These are phyloP conservation scores for Daboia siamensis DNA, from an alignment of 2,113 vertebrate species.

Conservation along the genomic window DNA sequence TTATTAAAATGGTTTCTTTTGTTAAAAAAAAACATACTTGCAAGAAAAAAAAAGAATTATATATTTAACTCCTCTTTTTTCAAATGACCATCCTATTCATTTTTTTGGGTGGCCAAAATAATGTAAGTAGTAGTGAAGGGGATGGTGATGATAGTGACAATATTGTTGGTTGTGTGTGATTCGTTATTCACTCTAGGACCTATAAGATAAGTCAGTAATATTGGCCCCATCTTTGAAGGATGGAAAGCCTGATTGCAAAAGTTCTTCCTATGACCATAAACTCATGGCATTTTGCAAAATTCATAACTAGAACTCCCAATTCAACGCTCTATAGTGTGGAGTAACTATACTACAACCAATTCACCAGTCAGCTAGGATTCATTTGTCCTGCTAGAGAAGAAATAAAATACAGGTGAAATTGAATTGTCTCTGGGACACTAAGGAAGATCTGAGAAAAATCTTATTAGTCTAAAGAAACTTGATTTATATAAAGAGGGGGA, in stretches of 20 bases:
- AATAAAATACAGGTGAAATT: background rate
- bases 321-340: background rate
- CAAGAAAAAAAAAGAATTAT: background rate
- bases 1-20: background rate
- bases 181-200: background rate
- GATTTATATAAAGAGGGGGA: background rate
- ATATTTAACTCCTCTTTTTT: background rate
- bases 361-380: background rate
- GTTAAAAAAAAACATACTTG: background rate
- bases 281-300: background rate
- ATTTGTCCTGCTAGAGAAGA: background rate
- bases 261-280: background rate
- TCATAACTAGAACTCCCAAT: background rate
- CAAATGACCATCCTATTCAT: background rate
- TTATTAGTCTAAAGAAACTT: background rate
- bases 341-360: background rate
- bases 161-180: background rate
- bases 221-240: background rate
- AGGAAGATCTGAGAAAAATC: background rate
- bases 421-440: background rate
- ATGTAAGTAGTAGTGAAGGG: background rate
- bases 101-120: background rate
- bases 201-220: background rate
- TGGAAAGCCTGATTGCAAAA: background rate
- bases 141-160: background rate